These are phyloP conservation scores for Ia io DNA, from an alignment of 2,113 vertebrate genomes.

Conservation along the genomic window DNA sequence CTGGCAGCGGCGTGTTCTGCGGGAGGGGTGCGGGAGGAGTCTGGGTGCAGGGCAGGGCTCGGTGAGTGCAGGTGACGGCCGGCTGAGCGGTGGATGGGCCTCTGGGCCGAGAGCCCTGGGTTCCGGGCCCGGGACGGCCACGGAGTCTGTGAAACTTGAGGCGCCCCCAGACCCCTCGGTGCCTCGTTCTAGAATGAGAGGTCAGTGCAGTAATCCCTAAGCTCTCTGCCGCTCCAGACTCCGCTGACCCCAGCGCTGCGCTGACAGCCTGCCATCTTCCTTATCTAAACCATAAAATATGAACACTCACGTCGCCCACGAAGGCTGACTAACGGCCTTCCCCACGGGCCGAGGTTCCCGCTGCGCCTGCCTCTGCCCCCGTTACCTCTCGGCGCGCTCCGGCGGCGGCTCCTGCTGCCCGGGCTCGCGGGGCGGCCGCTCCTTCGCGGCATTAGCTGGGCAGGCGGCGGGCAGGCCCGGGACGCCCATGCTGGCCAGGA, in stretches of 20 bases:
- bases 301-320: not conserved
- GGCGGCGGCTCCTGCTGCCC: constrained; percentile 14
- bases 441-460: not conserved
- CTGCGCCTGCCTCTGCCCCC: no score
- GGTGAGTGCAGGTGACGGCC: accelerated
- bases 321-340: not conserved
- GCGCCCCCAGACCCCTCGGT: not conserved
- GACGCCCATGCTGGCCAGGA: constrained; percentile 77
- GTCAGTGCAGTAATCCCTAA: not conserved
- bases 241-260: not conserved
- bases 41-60: not conserved
- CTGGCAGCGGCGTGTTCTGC: not conserved
- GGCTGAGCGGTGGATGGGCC: not conserved
- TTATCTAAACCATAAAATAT: not conserved
- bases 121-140: accelerated
- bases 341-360: no score
- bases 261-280: not conserved
- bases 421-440: constrained; percentile 30
- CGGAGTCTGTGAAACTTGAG: accelerated
- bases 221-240: not conserved
- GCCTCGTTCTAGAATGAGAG: not conserved
- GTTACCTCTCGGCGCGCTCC: constrained; percentile 68
- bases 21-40: not conserved
- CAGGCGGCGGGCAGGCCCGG: constrained; percentile 38
- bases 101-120: not conserved